Conservation (phyloP, 2,113 vertebrate species). For the Loxodonta africana region DNA sequence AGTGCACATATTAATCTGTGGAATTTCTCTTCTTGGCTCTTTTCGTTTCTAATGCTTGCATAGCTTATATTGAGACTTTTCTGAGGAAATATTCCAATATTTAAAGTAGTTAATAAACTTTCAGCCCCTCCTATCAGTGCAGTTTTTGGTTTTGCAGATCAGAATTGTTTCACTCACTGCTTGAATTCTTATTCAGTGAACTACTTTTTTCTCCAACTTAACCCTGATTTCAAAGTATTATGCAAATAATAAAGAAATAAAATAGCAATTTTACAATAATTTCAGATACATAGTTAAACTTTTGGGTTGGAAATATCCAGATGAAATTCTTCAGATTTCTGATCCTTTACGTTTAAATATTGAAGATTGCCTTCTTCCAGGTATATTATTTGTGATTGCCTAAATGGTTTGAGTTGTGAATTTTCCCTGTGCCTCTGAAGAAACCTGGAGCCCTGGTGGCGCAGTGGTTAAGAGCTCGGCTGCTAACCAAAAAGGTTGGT, state of each 20-base stretch:
- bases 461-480: no score
- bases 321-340: not conserved
- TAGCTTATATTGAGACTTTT: not conserved
- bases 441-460: not conserved
- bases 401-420: not conserved
- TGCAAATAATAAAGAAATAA: not conserved
- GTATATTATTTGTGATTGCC: not conserved
- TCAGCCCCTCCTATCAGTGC: not conserved
- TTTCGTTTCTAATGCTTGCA: slow-evolving; percentile 26
- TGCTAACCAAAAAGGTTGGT: no score
- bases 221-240: not conserved
- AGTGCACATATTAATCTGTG: slow-evolving; percentile 60
- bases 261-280: not conserved
- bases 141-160: slow-evolving; percentile 10
- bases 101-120: slow-evolving; percentile 45
- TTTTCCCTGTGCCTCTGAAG: not conserved
- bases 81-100: not conserved
- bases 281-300: slow-evolving; percentile 39
- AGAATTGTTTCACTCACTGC: not conserved
- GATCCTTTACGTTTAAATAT: not conserved
- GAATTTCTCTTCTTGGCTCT: slow-evolving; percentile 58
- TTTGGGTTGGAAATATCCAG: not conserved
- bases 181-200: slow-evolving; percentile 34
- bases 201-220: slow-evolving; percentile 8
- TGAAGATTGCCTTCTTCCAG: not conserved